A percentile compares a stretch with the other conserved stretches of the same genome.
Conservation (phyloP, 2,797 vertebrate genomes). For the Hirundo rustica region DNA sequence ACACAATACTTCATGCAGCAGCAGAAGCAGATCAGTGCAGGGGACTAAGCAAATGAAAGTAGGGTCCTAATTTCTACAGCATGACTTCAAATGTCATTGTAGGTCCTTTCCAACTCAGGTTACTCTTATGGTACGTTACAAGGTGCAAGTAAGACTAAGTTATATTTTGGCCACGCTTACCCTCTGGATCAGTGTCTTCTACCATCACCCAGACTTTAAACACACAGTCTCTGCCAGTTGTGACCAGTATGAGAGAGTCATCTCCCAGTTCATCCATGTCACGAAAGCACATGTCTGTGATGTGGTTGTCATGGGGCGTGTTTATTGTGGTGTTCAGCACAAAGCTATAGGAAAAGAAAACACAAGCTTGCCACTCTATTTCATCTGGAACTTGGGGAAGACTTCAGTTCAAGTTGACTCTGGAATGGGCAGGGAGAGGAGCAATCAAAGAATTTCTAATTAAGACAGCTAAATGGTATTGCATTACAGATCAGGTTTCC, state of each 20-base stretch:
- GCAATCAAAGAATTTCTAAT: not conserved
- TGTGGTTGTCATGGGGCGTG: constrained; percentile 83
- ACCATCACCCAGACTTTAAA: constrained; percentile 93
- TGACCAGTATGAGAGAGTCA: constrained; percentile 82
- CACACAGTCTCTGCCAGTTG: constrained; percentile 83
- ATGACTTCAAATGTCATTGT: not conserved
- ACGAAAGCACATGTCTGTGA: constrained; percentile 88
- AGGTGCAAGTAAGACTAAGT: not conserved
- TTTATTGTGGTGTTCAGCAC: constrained; percentile 89
- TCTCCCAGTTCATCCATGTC: constrained; percentile 59
- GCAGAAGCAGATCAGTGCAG: not conserved
- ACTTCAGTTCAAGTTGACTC: not conserved
- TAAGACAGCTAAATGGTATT: not conserved
- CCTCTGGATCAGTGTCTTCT: constrained; percentile 78
- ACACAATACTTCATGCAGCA: not conserved
- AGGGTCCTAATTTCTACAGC: not conserved
- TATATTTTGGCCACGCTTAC: constrained; percentile 56
- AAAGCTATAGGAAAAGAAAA: constrained; percentile 79
- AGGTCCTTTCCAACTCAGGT: not conserved
- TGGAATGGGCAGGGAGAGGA: not conserved
- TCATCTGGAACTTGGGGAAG: not conserved
- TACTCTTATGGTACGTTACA: not conserved
- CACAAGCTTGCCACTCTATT: not conserved
- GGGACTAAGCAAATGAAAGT: not conserved
- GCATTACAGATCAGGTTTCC: not conserved